phyloP scores from a whole-genome alignment of 2,797 vertebrate genomes.

The Falco concolor region DNA sequence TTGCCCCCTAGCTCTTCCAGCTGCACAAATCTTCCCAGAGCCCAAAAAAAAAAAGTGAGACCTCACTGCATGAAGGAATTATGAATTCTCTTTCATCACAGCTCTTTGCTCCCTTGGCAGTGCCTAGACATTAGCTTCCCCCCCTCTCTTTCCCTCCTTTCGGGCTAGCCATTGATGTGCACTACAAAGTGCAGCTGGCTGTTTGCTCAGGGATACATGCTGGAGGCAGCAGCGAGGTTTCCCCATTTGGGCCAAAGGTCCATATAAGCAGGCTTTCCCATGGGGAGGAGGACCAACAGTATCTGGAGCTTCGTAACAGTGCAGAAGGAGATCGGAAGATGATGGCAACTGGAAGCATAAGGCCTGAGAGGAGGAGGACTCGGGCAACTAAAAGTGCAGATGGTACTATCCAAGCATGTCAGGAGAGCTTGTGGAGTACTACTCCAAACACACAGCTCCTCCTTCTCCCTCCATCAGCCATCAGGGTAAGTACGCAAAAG shows the following conservation, averaged over 20 bases:
- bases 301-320: not conserved
- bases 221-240: not conserved
- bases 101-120: not conserved
- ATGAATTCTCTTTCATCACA: not conserved
- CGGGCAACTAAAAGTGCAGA: not conserved
- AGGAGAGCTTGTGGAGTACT: not conserved
- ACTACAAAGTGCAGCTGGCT: not conserved
- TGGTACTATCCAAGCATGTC: not conserved
- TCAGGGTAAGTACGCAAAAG: not conserved
- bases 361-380: not conserved
- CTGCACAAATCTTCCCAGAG: conserved; percentile 53
- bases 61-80: not conserved
- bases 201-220: not conserved
- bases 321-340: not conserved
- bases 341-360: not conserved
- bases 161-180: not conserved
- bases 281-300: not conserved
- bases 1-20: conserved; percentile 61
- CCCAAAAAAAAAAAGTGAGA: not conserved
- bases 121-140: not conserved
- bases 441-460: not conserved
- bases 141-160: not conserved
- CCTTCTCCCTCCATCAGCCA: not conserved
- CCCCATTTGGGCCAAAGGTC: not conserved
- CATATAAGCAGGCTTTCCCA: not conserved